Base-by-base conservation (phyloP, 2,888 invertebrate genomes). In the Serripes groenlandicus region DNA sequence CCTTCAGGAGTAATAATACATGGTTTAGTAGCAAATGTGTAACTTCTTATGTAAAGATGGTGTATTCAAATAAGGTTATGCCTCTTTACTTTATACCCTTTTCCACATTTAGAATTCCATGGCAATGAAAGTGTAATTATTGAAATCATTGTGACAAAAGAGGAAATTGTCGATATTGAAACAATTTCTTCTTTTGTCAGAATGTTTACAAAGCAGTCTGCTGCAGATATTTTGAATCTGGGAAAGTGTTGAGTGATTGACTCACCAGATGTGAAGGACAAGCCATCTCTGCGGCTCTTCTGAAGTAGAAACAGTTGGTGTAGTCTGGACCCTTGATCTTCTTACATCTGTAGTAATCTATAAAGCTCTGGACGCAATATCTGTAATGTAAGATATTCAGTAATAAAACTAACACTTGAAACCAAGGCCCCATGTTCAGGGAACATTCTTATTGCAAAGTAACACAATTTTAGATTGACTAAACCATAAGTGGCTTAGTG, bases 311-410 rank as follows among this genome's bases (percentile, higher is more conserved):
- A 96, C 99, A 99, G 3, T 98, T 97, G 88, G 97, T 97, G 95
- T 97, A 98, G 54, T 96, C 96, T 91, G 97, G 96, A n/a, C 98
- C 98, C 92, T 98, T 97, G 74, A 97, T 96, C 95, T 97, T 98
- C 95, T 96, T 96, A 96, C 99, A 99, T 49, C 99, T 97, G 95
- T 98, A 97, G 95, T 96, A 99, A 95, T 99, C 99, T 93, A 99
- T 93, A 95, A 97, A 99, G 95, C 97, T 98, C 95, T 97, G 97
- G 95, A 97, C 98, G 95, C 99, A 99, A 95, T 98, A 97, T 95
- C 97, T 97, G 95, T 11, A 66, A 66, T 15, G n/a, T n/a, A n/a
- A n/a, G n/a, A n/a, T n/a, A n/a, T n/a, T n/a, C n/a, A n/a, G n/a
- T n/a, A n/a, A 42, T 9, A 15, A 42, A 42, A 42, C 18, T 15